phyloP scores from a whole-genome alignment of 1,140 invertebrate species.

The Camponotus pennsylvanicus region DNA sequence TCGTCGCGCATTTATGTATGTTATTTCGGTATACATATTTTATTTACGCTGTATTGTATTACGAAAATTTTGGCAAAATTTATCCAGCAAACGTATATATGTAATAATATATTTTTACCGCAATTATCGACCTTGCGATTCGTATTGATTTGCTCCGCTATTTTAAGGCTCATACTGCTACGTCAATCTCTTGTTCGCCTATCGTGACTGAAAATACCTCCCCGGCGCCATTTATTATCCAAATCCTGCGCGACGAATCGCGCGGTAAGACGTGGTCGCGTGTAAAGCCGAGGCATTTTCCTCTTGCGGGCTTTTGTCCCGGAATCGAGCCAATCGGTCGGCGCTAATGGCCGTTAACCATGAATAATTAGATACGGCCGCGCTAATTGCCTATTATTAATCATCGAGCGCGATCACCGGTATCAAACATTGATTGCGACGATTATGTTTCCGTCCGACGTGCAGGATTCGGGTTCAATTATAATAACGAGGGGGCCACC shows the following conservation, averaged over 20 bases:
- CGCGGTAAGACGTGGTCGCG: slow-evolving; percentile 36
- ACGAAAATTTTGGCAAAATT: neutral
- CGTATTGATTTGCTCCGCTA: neutral
- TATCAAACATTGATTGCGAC: slow-evolving; percentile 72
- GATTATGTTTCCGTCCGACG: slow-evolving; percentile 64
- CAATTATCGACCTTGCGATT: neutral
- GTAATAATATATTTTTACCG: neutral
- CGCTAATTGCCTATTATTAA: slow-evolving; percentile 76
- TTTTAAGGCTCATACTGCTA: neutral
- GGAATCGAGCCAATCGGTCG: slow-evolving; percentile 30
- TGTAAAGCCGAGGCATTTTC: slow-evolving; percentile 30
- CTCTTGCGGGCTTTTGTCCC: neutral
- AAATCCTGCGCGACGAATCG: slow-evolving; percentile 18
- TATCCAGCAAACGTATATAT: neutral
- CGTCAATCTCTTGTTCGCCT: slow-evolving; percentile 24
- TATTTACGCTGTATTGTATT: neutral
- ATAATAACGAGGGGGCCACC: slow-evolving; percentile 52
- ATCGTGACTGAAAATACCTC: neutral
- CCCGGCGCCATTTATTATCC: slow-evolving; percentile 38
- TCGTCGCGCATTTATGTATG: neutral
- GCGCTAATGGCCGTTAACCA: slow-evolving; percentile 71
- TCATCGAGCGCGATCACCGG: slow-evolving; percentile 63
- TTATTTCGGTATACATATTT: neutral
- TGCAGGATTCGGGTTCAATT: slow-evolving; percentile 64
- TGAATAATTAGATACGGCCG: slow-evolving; percentile 75